These are phyloP conservation scores for Labeo calbasu DNA, from an alignment of 2,797 vertebrate species.

Conservation along the genomic window DNA sequence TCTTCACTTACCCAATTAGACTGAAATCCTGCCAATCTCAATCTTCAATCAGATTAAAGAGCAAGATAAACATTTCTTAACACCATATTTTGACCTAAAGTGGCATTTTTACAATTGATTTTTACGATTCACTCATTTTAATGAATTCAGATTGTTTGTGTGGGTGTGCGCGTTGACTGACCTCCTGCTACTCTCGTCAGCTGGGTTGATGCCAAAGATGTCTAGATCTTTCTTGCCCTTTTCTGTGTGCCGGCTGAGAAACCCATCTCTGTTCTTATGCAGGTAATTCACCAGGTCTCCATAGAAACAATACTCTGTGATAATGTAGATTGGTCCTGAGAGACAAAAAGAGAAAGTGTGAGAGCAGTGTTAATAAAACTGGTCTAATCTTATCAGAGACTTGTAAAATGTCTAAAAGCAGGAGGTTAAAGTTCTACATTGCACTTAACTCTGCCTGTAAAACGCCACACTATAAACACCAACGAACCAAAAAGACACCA, in stretches of 20 bases:
- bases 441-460: constrained; percentile 69
- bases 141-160: constrained; percentile 2
- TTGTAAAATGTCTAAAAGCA: constrained; percentile 72
- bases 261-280: constrained; percentile 96
- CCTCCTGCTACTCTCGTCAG: constrained; percentile 96
- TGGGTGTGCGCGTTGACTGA: constrained; percentile 60
- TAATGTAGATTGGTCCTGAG: constrained; percentile 97
- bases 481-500: constrained; percentile 49
- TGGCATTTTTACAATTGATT: not conserved
- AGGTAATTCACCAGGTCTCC: constrained; percentile 98
- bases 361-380: constrained; percentile 47
- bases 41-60: not conserved
- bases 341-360: constrained; percentile 39
- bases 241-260: constrained; percentile 87
- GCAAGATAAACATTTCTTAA: not conserved
- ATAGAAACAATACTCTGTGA: constrained; percentile 99
- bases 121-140: not conserved
- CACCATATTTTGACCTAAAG: not conserved
- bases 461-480: constrained; percentile 66
- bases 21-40: not conserved
- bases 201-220: constrained; percentile 94
- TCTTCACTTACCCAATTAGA: not conserved
- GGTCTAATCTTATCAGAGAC: constrained; percentile 75
- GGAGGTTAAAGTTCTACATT: constrained; percentile 59
- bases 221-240: constrained; percentile 94